A percentile compares a stretch with the other conserved stretches of the same genome.
These are phyloP conservation scores for Aspidoscelis tigris DNA, from an alignment of 2,113 vertebrate genomes.

Conservation along the genomic window DNA sequence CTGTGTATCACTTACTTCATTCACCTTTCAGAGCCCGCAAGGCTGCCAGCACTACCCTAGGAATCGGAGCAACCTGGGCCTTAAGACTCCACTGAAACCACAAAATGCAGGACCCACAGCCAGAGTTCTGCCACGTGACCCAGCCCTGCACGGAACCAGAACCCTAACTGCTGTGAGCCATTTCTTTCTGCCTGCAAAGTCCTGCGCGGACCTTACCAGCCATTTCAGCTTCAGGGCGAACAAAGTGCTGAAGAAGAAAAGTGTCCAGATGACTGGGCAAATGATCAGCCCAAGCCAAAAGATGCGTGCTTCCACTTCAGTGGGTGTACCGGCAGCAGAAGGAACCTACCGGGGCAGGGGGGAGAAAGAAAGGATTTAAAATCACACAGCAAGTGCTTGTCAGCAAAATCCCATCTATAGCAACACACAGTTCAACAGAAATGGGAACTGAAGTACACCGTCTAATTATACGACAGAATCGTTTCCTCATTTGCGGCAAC, in stretches of 20 bases:
- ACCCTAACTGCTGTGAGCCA: too few species aligned
- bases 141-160: too few species aligned
- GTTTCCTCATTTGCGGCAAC: neutral
- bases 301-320: conserved; percentile 84
- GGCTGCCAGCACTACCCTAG: too few species aligned
- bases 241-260: conserved; percentile 82
- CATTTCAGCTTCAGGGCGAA: conserved; percentile 85
- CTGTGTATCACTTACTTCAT: too few species aligned
- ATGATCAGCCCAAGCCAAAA: conserved; percentile 87
- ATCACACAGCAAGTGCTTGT: accelerated
- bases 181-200: too few species aligned
- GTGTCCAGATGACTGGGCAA: conserved; percentile 80
- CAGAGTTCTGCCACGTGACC: neutral
- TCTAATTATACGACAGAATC: neutral
- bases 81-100: too few species aligned
- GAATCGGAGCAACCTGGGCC: too few species aligned
- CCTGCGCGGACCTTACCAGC: conserved; percentile 74
- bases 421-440: neutral
- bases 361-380: neutral
- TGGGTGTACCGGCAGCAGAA: conserved; percentile 61
- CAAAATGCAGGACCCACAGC: too few species aligned
- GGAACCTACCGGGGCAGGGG: conserved; percentile 59
- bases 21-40: too few species aligned
- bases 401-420: neutral
- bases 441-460: neutral